Conservation (phyloP, 2,888 invertebrate species). For the Cryptus armator region DNA sequence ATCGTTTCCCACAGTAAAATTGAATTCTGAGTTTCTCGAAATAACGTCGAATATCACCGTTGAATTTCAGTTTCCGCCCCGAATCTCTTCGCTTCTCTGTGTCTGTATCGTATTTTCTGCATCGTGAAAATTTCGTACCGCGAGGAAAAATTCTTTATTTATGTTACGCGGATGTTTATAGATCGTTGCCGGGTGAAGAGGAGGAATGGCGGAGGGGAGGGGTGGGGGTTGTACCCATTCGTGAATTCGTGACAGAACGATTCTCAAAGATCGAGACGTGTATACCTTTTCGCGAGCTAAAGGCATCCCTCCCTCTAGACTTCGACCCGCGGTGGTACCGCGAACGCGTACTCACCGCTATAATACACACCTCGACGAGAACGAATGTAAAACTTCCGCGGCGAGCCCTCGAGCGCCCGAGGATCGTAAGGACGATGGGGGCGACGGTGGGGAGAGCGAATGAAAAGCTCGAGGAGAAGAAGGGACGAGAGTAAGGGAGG, state of each 20-base stretch:
- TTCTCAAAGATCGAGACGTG: constrained; percentile 48
- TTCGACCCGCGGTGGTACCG: neutral
- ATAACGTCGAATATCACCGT: neutral
- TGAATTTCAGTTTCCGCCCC: neutral
- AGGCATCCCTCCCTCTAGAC: neutral
- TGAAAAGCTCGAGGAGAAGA: constrained; percentile 57
- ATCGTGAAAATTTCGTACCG: constrained; percentile 29
- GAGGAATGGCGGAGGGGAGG: neutral
- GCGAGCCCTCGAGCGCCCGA: constrained; percentile 59
- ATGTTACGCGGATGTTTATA: constrained; percentile 68
- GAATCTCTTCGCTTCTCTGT: neutral
- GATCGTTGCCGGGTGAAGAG: constrained; percentile 51
- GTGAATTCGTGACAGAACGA: constrained; percentile 57
- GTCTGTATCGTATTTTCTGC: constrained; percentile 48
- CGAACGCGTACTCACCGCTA: constrained; percentile 37
- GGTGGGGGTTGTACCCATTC: neutral
- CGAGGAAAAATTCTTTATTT: constrained; percentile 62
- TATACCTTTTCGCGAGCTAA: constrained; percentile 23
- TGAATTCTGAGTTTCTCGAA: neutral
- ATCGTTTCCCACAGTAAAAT: neutral
- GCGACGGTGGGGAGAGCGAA: constrained; percentile 43
- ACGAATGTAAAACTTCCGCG: constrained; percentile 74
- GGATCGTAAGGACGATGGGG: constrained; percentile 11
- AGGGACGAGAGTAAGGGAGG: constrained; percentile 59
- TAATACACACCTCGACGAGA: constrained; percentile 70